Percentiles rank a stretch among this genome's conserved stretches.
Evolutionary conservation across 2,888 invertebrate species (phyloP).

Genomic region (Tryphoninae sp.): DNA sequence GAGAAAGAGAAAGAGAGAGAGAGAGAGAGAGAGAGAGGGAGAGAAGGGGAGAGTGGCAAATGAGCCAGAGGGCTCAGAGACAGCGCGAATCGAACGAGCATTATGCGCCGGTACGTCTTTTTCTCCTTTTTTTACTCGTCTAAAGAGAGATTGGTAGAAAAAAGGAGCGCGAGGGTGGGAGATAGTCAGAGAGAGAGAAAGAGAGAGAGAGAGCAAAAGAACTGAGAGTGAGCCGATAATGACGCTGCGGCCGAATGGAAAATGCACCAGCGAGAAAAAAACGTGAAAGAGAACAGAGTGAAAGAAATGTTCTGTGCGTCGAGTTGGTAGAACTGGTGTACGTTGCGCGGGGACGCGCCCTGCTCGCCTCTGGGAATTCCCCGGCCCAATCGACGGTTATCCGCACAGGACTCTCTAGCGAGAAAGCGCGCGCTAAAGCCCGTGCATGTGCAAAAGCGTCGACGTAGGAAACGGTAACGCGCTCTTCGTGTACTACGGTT

Average conservation of each 20-base stretch:
- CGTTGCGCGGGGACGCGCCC: constrained; percentile 52
- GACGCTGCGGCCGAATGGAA: constrained; percentile 65
- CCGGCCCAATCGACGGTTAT: constrained; percentile 68
- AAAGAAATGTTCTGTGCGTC: constrained; percentile 37
- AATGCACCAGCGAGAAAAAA: constrained; percentile 60
- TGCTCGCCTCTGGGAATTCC: constrained; percentile 66
- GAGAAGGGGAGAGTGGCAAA: constrained; percentile 29
- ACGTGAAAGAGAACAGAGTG: constrained; percentile 39
- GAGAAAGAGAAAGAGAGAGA: too few relatives aligned
- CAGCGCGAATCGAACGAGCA: constrained; percentile 56
- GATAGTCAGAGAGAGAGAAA: constrained; percentile 30
- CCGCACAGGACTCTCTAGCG: constrained; percentile 58
- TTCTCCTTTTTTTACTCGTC: constrained; percentile 38
- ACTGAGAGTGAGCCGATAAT: constrained; percentile 63
- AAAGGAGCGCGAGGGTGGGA: background rate
- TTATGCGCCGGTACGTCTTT: constrained; percentile 38
- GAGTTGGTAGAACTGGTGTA: constrained; percentile 32
- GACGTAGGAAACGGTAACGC: constrained; percentile 63
- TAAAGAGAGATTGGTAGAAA: constrained; percentile 61
- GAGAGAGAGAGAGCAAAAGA: constrained; percentile 42
- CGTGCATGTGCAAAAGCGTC: constrained; percentile 64
- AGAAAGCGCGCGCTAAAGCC: constrained; percentile 60
- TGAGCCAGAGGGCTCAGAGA: constrained; percentile 54
- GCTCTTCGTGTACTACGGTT: constrained; percentile 56
- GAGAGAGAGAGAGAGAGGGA: background rate